These are phyloP conservation scores for Champsocephalus gunnari DNA, from an alignment of 2,797 vertebrate genomes.

Conservation along the genomic window DNA sequence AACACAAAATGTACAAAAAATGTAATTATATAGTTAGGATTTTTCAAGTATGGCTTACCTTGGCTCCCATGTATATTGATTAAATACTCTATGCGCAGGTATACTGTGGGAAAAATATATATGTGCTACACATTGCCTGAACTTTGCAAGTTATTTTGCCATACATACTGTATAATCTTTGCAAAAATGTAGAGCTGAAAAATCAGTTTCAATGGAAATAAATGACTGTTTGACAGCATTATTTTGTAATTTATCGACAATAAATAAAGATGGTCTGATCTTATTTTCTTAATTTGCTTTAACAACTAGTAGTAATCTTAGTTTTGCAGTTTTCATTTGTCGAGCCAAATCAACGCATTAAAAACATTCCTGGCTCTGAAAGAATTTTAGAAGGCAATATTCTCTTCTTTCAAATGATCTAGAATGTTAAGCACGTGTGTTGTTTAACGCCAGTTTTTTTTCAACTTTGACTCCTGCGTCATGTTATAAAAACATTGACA, in stretches of 20 bases:
- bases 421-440: too few relatives aligned
- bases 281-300: neutral
- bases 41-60: constrained; percentile 17
- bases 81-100: neutral
- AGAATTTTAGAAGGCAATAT: neutral
- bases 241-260: neutral
- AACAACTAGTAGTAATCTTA: neutral
- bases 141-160: neutral
- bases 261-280: neutral
- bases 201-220: neutral
- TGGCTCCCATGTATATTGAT: constrained; percentile 13
- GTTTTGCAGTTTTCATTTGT: neutral
- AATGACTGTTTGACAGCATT: neutral
- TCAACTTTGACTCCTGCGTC: neutral
- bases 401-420: too few relatives aligned
- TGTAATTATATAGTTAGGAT: constrained; percentile 33
- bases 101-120: neutral
- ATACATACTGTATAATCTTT: neutral
- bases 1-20: constrained; percentile 26
- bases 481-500: neutral
- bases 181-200: neutral
- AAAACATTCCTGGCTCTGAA: neutral
- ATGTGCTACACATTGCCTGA: neutral
- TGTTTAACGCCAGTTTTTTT: neutral
- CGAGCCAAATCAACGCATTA: neutral